A percentile compares a stretch with the other conserved stretches of the same genome.
Evolutionary conservation across 1,140 invertebrate species (phyloP).

Genomic region (Apis florea): DNA sequence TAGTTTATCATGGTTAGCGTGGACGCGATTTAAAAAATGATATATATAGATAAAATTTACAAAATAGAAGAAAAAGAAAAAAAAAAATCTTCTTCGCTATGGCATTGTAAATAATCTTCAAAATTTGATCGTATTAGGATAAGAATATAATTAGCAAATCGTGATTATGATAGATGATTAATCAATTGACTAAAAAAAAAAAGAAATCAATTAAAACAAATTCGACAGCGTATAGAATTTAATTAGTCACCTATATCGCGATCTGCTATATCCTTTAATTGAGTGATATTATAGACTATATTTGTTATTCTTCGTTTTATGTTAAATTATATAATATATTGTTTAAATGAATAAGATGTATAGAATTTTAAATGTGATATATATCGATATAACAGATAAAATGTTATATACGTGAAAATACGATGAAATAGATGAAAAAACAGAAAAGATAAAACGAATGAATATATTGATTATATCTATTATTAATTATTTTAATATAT

Average conservation of each 20-base stretch:
- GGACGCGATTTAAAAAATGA: conserved; percentile 12
- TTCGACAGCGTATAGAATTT: too few relatives aligned
- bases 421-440: neutral
- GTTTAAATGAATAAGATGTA: conserved; percentile 12
- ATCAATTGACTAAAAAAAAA: too few relatives aligned
- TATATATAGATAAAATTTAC: neutral
- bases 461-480: conserved; percentile 44
- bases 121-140: conserved; percentile 30
- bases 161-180: too few relatives aligned
- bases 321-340: conserved; percentile 44
- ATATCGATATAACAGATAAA: neutral
- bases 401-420: conserved; percentile 3
- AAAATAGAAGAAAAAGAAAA: neutral
- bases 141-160: too few relatives aligned
- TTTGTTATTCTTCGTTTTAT: conserved; percentile 50
- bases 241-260: too few relatives aligned
- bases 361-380: conserved; percentile 18
- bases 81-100: neutral
- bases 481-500: conserved; percentile 52
- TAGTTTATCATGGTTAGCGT: neutral
- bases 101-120: conserved; percentile 38
- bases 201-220: too few relatives aligned
- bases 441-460: neutral
- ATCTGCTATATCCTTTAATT: neutral
- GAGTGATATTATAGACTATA: conserved; percentile 45